A percentile compares a stretch with the other conserved stretches of the same genome.
phyloP scores from a whole-genome alignment of 2,797 vertebrate genomes.

The Pseudomugil gertrudae region DNA sequence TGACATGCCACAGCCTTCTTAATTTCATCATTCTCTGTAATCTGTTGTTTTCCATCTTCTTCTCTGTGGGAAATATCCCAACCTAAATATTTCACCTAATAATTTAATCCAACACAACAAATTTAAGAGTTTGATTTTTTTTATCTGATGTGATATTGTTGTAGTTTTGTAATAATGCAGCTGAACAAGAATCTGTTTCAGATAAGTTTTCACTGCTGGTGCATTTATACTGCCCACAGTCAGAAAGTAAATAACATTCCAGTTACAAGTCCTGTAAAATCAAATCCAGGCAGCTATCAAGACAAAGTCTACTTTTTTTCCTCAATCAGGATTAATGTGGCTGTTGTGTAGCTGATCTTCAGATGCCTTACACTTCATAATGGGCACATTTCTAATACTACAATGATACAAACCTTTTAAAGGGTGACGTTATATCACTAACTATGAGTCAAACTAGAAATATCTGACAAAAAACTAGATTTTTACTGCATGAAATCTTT shows the following conservation, averaged over 20 bases:
- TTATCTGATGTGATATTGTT: constrained; percentile 6
- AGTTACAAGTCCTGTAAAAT: constrained; percentile 17
- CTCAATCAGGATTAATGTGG: constrained; percentile 1
- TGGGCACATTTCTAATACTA: neutral
- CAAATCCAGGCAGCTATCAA: constrained; percentile 10
- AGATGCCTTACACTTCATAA: neutral
- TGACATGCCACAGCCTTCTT: constrained; percentile 16
- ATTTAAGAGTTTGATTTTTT: constrained; percentile 7
- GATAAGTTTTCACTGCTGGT: constrained; percentile 1
- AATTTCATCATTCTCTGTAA: constrained; percentile 17
- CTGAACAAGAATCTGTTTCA: constrained; percentile 7
- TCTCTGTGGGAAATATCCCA: constrained; percentile 9
- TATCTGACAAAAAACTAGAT: neutral
- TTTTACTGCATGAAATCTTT: neutral
- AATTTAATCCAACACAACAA: constrained; percentile 21
- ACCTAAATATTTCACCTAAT: constrained; percentile 14
- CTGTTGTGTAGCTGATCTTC: constrained; percentile 3
- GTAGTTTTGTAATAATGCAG: constrained; percentile 27
- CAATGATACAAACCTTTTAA: neutral
- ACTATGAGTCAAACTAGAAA: neutral
- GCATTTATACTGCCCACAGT: constrained; percentile 3
- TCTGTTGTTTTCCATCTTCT: constrained; percentile 26
- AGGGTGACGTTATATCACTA: neutral
- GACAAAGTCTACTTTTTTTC: neutral
- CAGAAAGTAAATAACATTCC: neutral